phyloP scores from a whole-genome alignment of 2,888 invertebrate species.

The Orgyia antiqua region DNA sequence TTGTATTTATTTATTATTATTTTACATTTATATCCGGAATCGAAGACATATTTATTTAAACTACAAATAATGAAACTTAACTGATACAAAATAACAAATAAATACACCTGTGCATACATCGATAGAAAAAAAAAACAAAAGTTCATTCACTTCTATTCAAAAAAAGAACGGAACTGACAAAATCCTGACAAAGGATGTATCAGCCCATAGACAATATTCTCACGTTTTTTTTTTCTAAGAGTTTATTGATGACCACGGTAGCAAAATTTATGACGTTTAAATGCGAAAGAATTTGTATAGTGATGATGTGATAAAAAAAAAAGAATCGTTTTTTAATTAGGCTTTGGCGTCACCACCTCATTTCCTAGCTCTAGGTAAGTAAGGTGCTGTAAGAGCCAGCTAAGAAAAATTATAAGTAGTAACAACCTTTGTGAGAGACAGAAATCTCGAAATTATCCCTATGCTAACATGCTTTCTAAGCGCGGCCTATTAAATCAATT shows the following conservation, averaged over 20 bases:
- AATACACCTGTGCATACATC: slow-evolving; percentile 67
- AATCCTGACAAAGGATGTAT: slow-evolving; percentile 44
- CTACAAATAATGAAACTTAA: slow-evolving; percentile 24
- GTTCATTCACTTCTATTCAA: slow-evolving; percentile 52
- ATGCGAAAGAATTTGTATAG: slow-evolving; percentile 34
- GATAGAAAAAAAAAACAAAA: slow-evolving; percentile 36
- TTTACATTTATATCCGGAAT: too few species aligned
- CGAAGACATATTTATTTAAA: slow-evolving; percentile 21
- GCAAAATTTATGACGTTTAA: slow-evolving; percentile 49
- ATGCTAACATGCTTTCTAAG: too few species aligned
- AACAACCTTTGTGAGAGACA: too few species aligned
- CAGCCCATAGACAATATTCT: slow-evolving; percentile 50
- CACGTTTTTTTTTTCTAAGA: slow-evolving; percentile 56
- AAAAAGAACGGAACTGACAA: slow-evolving; percentile 64
- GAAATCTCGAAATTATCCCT: too few species aligned
- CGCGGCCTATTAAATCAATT: too few species aligned
- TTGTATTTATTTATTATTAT: too few species aligned
- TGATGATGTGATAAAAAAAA: slow-evolving; percentile 6
- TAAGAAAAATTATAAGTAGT: background rate
- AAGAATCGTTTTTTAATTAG: background rate
- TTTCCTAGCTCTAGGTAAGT: too few species aligned
- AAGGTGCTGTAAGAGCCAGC: too few species aligned
- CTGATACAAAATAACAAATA: slow-evolving; percentile 29
- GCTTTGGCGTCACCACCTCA: background rate
- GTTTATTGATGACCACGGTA: slow-evolving; percentile 42